phyloP scores from a whole-genome alignment of 2,888 invertebrate genomes.

The Portevinia maculata region DNA sequence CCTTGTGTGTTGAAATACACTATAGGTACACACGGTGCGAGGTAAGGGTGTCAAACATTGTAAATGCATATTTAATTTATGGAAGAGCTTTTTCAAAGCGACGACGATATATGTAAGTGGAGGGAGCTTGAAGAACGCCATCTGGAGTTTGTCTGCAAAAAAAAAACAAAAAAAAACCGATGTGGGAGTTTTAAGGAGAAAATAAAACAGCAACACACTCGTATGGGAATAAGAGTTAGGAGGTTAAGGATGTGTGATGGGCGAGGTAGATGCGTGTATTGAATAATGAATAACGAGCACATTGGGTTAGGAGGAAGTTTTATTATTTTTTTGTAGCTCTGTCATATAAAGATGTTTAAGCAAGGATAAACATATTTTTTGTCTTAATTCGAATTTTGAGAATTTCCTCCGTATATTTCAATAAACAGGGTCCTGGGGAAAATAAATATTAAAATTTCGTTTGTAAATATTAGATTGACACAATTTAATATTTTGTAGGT shows the following conservation, averaged over 20 bases:
- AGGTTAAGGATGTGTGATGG: conserved; percentile 15
- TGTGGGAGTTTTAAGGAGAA: conserved; percentile 14
- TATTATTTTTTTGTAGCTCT: neutral
- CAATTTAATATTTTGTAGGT: too few species aligned
- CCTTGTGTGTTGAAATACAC: conserved; percentile 40
- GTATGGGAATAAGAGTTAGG: neutral
- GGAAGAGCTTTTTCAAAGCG: conserved; percentile 60
- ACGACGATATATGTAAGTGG: neutral
- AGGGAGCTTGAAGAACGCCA: conserved; percentile 13
- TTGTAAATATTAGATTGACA: too few species aligned
- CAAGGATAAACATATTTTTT: neutral
- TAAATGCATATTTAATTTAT: conserved; percentile 71
- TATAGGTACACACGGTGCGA: neutral
- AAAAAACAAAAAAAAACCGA: neutral
- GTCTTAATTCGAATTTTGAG: too few species aligned
- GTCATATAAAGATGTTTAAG: conserved; percentile 3
- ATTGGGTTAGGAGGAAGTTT: conserved; percentile 62
- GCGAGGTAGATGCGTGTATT: neutral
- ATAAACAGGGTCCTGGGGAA: too few species aligned
- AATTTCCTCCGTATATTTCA: too few species aligned
- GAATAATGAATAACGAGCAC: conserved; percentile 56
- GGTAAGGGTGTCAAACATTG: conserved; percentile 56
- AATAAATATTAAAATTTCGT: too few species aligned
- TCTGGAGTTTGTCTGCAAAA: conserved; percentile 3
- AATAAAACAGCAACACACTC: conserved; percentile 17